Conservation (phyloP, 2,113 vertebrate genomes). For the Micronycteris hirsuta region DNA sequence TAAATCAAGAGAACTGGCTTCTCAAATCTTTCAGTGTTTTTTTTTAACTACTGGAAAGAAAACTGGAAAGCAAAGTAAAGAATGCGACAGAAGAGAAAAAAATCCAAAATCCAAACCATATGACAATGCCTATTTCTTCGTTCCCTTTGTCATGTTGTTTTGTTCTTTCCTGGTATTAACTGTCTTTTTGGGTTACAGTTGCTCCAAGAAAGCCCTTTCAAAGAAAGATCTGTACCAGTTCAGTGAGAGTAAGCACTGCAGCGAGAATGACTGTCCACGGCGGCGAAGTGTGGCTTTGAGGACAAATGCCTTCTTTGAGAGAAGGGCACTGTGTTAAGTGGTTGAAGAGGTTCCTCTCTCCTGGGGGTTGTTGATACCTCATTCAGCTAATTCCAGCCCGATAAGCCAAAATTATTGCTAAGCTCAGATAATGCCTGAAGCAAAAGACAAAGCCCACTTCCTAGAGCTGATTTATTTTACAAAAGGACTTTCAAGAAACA, state of each 20-base stretch:
- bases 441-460: neutral
- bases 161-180: constrained; percentile 89
- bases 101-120: constrained; percentile 84
- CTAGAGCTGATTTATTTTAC: constrained; percentile 51
- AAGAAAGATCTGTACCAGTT: constrained; percentile 89
- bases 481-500: constrained; percentile 36
- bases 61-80: constrained; percentile 70
- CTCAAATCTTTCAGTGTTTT: constrained; percentile 83
- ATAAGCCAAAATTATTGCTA: constrained; percentile 60
- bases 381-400: neutral
- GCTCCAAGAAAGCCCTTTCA: constrained; percentile 83
- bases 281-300: constrained; percentile 89
- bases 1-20: constrained; percentile 84
- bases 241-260: constrained; percentile 75
- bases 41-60: constrained; percentile 84
- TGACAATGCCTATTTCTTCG: constrained; percentile 92
- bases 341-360: constrained; percentile 44
- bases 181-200: constrained; percentile 89
- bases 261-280: constrained; percentile 77
- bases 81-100: constrained; percentile 71
- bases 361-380: constrained; percentile 31
- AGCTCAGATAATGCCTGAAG: constrained; percentile 54
- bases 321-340: constrained; percentile 55
- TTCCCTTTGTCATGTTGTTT: constrained; percentile 93
- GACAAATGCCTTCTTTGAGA: constrained; percentile 88